These are phyloP conservation scores for Eupsilia transversa DNA, from an alignment of 2,888 invertebrate species.

Conservation along the genomic window DNA sequence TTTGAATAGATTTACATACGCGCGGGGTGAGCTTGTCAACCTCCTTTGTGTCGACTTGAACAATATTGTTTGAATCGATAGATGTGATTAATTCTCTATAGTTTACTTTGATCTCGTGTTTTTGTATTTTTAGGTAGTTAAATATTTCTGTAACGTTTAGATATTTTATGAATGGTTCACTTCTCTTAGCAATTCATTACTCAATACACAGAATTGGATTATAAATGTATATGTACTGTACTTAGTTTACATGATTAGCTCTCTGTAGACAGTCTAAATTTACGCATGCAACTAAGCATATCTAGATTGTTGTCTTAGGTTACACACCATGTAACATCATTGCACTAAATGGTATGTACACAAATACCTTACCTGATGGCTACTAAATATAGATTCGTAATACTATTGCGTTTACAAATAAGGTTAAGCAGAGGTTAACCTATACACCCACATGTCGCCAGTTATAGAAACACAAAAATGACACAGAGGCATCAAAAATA, in stretches of 20 bases:
- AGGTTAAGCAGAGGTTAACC: neutral
- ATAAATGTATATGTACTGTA: neutral
- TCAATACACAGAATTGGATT: constrained; percentile 1
- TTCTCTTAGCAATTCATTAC: neutral
- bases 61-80: constrained; percentile 67
- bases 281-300: neutral
- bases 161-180: neutral
- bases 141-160: neutral
- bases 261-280: constrained; percentile 4
- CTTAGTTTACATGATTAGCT: constrained; percentile 11
- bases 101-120: constrained; percentile 12
- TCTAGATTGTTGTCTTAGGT: constrained; percentile 2
- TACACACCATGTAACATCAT: constrained; percentile 19
- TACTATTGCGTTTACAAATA: neutral
- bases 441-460: neutral
- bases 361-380: neutral
- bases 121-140: constrained; percentile 9
- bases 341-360: constrained; percentile 11
- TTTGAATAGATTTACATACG: constrained; percentile 76
- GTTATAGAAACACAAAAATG: neutral
- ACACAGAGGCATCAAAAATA: neutral
- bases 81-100: constrained; percentile 57
- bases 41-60: constrained; percentile 69
- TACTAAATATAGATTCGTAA: neutral
- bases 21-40: constrained; percentile 63